phyloP scores from a whole-genome alignment of 2,797 vertebrate species.

The Strix occidentalis region DNA sequence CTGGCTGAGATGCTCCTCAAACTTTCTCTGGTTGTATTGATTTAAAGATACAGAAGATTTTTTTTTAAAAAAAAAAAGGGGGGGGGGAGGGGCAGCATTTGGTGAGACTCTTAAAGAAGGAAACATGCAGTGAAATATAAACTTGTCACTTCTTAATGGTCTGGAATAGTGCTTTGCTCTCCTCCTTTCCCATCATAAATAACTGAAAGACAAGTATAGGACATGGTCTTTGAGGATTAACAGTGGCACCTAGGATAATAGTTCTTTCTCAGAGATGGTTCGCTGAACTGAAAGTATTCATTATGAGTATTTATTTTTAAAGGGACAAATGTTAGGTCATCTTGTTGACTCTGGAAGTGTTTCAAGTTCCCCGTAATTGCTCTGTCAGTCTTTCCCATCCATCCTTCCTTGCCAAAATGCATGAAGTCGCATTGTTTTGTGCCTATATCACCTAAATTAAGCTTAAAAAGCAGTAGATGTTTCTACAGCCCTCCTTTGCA shows the following conservation, averaged over 20 bases:
- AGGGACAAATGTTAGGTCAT: slow-evolving; percentile 32
- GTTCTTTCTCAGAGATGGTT: slow-evolving; percentile 4
- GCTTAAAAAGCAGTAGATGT: background rate
- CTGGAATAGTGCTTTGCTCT: background rate
- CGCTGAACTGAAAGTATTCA: slow-evolving; percentile 19
- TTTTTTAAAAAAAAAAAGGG: too few relatives aligned
- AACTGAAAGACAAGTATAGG: background rate
- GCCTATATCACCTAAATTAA: background rate
- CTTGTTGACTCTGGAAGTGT: slow-evolving; percentile 43
- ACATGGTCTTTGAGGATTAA: background rate
- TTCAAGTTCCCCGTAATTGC: slow-evolving; percentile 44
- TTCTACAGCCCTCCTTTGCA: background rate
- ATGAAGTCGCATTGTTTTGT: background rate
- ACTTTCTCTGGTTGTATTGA: background rate
- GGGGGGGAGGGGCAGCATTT: background rate
- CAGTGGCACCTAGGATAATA: background rate
- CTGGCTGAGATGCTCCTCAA: background rate
- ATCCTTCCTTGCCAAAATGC: background rate
- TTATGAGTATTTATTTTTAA: slow-evolving; percentile 39
- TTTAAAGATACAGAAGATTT: background rate
- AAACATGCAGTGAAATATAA: background rate
- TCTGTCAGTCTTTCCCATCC: slow-evolving; percentile 26
- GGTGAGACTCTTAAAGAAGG: background rate
- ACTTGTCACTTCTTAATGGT: background rate
- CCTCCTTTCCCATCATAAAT: background rate